A percentile compares a stretch with the other conserved stretches of the same genome.
phyloP scores from a whole-genome alignment of 2,888 invertebrate species.

The Zhuqinia jingwanae region DNA sequence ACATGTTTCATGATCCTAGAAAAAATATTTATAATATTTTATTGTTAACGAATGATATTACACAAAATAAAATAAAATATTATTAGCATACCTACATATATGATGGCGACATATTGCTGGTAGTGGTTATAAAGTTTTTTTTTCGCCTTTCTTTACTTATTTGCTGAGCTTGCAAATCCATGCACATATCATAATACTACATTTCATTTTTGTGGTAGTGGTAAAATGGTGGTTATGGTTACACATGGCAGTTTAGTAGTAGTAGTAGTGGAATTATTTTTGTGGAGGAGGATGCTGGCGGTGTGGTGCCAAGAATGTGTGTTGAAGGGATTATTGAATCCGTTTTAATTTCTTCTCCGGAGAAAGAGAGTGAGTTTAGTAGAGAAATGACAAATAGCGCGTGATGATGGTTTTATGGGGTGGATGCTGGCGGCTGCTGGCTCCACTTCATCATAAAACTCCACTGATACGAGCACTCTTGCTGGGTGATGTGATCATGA shows the following conservation, averaged over 20 bases:
- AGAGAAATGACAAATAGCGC: slow-evolving; percentile 47
- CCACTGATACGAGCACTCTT: slow-evolving; percentile 26
- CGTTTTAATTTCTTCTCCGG: slow-evolving; percentile 48
- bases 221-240: neutral
- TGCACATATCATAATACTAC: neutral
- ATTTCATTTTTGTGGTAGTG: no score
- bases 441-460: slow-evolving; percentile 47
- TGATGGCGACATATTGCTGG: slow-evolving; percentile 22
- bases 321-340: slow-evolving; percentile 49
- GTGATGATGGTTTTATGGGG: slow-evolving; percentile 48
- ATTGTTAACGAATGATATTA: no score
- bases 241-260: slow-evolving; percentile 31
- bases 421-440: slow-evolving; percentile 37
- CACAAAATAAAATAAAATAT: no score
- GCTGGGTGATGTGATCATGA: slow-evolving; percentile 12
- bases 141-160: neutral
- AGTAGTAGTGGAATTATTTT: neutral
- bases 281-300: neutral
- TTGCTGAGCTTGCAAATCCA: slow-evolving; percentile 21
- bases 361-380: neutral
- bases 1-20: no score
- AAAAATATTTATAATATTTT: no score
- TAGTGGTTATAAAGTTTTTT: neutral
- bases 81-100: no score
- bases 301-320: slow-evolving; percentile 21